Evolutionary conservation across 2,113 vertebrate species (phyloP).

Genomic region (Bolborhynchus lineola): DNA sequence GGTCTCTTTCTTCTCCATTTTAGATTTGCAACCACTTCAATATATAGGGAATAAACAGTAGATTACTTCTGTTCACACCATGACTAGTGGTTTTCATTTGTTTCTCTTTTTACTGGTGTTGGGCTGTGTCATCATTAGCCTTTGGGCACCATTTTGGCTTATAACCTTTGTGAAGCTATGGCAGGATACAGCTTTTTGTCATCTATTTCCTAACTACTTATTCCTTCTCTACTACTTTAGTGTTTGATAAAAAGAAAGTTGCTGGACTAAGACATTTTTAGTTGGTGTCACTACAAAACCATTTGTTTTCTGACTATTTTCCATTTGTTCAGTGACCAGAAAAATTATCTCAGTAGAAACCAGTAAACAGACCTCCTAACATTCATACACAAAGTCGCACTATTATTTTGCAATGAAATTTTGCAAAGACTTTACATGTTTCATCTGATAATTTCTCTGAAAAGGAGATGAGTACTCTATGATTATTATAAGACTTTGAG

Average conservation of each 20-base stretch:
- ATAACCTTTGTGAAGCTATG: neutral
- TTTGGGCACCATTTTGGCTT: neutral
- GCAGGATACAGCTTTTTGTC: neutral
- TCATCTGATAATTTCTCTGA: neutral
- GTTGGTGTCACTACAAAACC: neutral
- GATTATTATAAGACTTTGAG: neutral
- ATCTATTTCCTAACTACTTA: neutral
- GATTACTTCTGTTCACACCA: neutral
- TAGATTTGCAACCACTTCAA: neutral
- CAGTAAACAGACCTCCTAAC: neutral
- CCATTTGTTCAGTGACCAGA: neutral
- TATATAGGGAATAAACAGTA: neutral
- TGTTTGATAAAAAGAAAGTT: neutral
- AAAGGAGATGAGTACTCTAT: neutral
- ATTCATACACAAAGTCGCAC: neutral
- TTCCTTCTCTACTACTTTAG: neutral
- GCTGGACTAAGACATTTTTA: neutral
- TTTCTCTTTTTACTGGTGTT: fast-evolving
- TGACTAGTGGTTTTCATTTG: neutral
- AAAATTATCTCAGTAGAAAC: neutral
- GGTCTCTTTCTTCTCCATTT: neutral
- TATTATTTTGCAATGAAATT: neutral
- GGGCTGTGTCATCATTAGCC: neutral
- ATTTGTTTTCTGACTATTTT: neutral
- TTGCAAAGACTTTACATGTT: neutral